Conservation (phyloP, 2,113 vertebrate species). For the Xiphophorus couchianus region DNA sequence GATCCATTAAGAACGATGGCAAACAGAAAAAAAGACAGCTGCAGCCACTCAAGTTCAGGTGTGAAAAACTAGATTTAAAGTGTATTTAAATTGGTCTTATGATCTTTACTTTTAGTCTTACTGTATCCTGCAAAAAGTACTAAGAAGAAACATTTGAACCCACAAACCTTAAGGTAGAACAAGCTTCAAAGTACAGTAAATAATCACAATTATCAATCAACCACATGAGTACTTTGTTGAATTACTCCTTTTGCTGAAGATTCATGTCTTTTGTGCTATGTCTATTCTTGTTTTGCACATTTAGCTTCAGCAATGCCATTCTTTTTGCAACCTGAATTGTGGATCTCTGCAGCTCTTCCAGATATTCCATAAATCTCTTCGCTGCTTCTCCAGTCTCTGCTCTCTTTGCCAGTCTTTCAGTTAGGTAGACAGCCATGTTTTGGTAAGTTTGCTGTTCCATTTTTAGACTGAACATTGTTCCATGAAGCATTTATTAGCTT, state of each 20-base stretch:
- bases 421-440: neutral
- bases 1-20: constrained; percentile 11
- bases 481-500: neutral
- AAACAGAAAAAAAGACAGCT: constrained; percentile 1
- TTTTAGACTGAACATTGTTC: neutral
- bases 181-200: neutral
- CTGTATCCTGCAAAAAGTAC: neutral
- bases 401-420: neutral
- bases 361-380: no score
- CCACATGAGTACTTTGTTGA: constrained; percentile 3
- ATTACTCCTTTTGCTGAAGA: neutral
- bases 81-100: neutral
- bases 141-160: neutral
- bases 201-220: neutral
- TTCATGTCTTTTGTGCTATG: neutral
- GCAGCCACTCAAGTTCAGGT: neutral
- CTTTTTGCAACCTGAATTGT: neutral
- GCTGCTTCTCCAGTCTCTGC: no score
- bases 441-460: neutral
- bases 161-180: neutral
- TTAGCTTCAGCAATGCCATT: neutral
- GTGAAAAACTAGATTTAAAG: constrained; percentile 7
- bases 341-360: no score
- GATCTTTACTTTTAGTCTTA: neutral
- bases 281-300: neutral